Evolutionary conservation across 1,140 invertebrate species (phyloP).

Genomic region (Acromyrmex echinatior): DNA sequence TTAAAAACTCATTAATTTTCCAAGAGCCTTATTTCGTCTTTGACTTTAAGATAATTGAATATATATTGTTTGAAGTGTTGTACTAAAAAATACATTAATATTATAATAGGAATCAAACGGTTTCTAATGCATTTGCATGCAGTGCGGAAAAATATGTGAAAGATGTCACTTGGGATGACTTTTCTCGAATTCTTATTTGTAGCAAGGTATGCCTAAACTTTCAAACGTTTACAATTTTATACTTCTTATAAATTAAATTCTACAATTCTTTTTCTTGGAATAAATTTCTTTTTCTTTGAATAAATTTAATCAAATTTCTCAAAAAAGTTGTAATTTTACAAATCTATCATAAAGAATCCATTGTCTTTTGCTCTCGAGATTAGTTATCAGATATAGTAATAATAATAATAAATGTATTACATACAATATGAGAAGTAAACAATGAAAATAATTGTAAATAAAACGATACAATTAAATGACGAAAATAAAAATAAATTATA

Average conservation of each 20-base stretch:
- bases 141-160: constrained; percentile 8
- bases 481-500: not conserved
- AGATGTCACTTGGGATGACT: constrained; percentile 39
- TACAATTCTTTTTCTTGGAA: not conserved
- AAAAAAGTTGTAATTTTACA: not conserved
- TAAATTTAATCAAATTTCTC: not conserved
- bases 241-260: not conserved
- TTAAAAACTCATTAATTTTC: not conserved
- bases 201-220: constrained; percentile 50
- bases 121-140: not conserved
- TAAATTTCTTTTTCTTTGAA: not conserved
- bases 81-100: not conserved
- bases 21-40: not conserved
- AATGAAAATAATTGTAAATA: not conserved
- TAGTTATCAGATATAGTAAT: constrained; percentile 21
- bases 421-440: not conserved
- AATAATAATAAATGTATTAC: not conserved
- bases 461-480: not conserved
- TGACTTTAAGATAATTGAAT: not conserved
- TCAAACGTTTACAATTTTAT: not conserved
- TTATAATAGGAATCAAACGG: constrained; percentile 47
- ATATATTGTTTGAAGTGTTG: not conserved
- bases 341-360: not conserved
- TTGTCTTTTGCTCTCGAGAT: not conserved
- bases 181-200: constrained; percentile 58